Base-by-base conservation (phyloP, 1,140 invertebrate species). In the Tetramorium parvispinum region DNA sequence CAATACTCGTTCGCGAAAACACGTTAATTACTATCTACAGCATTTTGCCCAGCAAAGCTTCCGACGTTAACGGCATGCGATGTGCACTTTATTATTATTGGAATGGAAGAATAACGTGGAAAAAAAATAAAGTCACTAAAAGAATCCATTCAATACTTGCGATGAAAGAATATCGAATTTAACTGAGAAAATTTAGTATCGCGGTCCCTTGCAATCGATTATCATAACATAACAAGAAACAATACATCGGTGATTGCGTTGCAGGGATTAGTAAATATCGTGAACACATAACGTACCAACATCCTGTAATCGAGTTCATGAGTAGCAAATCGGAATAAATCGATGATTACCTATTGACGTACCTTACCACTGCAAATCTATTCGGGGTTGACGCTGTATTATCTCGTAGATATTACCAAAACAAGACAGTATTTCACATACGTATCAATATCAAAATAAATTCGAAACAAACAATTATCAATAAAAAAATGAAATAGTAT, bases 291-390 rank as follows among this genome's bases (percentile, higher is more conserved):
- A 55, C 21, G 40, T 27, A 70, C 21, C 18, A 55, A 57, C 46
- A 70, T 57, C 21, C 13, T 27, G 43, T 57, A 81, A 81, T 70
- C 65, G 16, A 81, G 21, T 53, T 79, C 32, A 46, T 43, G 46
- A 51, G 53, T 24, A 71, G 53, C 63, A 53, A 83, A 59, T 18
- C 46, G 16, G 11, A 16, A 24, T 43, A 61, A 46, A 68, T 46
- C 16, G 79, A 77, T 61, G 87, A 88, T 89, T 88, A 85, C 21
- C 37, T 53, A 85, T 89, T 85, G 73, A 27, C 57, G 18, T 81
- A 70, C 4, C 37, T 8, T 55, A 10, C 16, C 49, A 81, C 0
- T 32, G 8, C 78, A 43, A 70, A 81, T 81, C 65, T 81, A 81
- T 70, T 81, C 37, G 21, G 6, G 21, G 70, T 81, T 81, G 70